These are phyloP conservation scores for Tenthredo notha DNA, from an alignment of 2,888 invertebrate genomes.

Conservation along the genomic window DNA sequence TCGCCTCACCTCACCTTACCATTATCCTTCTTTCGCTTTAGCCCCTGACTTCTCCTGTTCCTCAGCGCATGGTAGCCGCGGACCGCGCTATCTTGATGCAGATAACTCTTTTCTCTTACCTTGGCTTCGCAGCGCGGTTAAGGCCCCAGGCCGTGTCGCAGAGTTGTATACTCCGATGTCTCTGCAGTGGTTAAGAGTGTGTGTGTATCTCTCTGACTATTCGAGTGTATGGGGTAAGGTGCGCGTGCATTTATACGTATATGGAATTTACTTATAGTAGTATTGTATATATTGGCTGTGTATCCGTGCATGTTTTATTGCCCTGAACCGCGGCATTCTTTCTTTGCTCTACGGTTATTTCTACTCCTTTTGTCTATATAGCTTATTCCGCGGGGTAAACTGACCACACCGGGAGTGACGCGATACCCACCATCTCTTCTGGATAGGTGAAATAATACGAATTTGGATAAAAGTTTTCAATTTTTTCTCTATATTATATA, in stretches of 20 bases:
- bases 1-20: neutral
- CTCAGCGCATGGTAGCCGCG: conserved; percentile 53
- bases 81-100: conserved; percentile 64
- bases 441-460: neutral
- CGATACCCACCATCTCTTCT: neutral
- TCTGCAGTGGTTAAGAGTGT: neutral
- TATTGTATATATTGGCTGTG: conserved; percentile 6
- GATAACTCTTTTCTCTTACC: conserved; percentile 61
- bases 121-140: conserved; percentile 35
- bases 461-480: neutral
- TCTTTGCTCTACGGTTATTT: conserved; percentile 54
- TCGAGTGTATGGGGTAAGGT: conserved; percentile 6
- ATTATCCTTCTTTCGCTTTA: conserved; percentile 2
- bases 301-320: conserved; percentile 64
- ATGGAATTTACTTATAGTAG: neutral
- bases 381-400: conserved; percentile 19
- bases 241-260: neutral
- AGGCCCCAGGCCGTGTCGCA: conserved; percentile 44
- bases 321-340: conserved; percentile 63
- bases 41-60: conserved; percentile 46
- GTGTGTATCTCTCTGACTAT: neutral
- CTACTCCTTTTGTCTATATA: neutral
- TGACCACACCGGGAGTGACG: conserved; percentile 14
- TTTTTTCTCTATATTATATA: neutral
- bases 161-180: conserved; percentile 45